These are phyloP conservation scores for Podarcis raffonei DNA, from an alignment of 2,113 vertebrate genomes.

Conservation along the genomic window DNA sequence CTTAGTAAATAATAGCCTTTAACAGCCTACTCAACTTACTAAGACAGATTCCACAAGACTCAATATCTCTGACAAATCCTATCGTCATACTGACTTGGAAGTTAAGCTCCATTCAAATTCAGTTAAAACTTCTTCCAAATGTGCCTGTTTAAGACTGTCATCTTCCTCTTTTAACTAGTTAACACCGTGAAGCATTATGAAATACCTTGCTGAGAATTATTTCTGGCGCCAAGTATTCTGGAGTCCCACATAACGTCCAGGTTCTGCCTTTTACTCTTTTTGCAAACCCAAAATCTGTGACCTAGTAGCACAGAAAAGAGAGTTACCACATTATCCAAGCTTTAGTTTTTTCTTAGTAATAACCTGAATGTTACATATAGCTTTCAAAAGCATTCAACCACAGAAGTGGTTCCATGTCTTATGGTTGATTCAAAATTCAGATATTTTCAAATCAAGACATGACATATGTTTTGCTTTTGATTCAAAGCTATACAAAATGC, in stretches of 20 bases:
- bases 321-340: background rate
- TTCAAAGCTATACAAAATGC: background rate
- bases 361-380: background rate
- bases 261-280: slow-evolving; percentile 99
- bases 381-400: background rate
- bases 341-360: background rate
- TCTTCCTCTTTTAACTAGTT: background rate
- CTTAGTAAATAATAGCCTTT: too few relatives aligned
- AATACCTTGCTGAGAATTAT: slow-evolving; percentile 99
- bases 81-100: background rate
- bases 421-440: background rate
- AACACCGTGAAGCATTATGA: background rate
- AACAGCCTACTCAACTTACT: too few relatives aligned
- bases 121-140: background rate
- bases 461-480: background rate
- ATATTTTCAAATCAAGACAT: background rate
- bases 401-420: background rate
- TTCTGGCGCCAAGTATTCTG: slow-evolving; percentile 98
- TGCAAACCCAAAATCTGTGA: slow-evolving; percentile 99
- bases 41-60: background rate
- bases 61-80: background rate
- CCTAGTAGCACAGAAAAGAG: slow-evolving; percentile 73
- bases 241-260: slow-evolving; percentile 99
- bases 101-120: background rate
- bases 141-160: background rate